Evolutionary conservation across 2,888 invertebrate species (phyloP), one percentile per base, ranked within the genome.

Genomic region (Diplolepis rosae): DNA sequence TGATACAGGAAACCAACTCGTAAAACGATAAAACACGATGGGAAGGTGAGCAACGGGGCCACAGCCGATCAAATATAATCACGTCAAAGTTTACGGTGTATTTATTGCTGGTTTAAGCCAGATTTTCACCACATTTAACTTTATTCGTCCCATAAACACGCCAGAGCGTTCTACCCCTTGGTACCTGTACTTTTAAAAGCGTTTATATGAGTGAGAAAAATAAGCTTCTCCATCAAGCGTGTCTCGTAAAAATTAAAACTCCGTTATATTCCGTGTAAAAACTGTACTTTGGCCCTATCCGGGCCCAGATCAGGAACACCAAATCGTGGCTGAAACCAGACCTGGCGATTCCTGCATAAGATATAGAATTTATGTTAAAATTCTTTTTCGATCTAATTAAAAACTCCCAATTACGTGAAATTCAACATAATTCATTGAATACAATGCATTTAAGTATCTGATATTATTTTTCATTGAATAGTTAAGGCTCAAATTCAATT

Each of bases 51-150:
- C 35, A 61, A 61, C 35, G 69, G 52, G 56, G 24, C 61, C 66
- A 52, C 48, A 69, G 42, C 50, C 73, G 71, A 77, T 76, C 73
- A 65, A 70, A 72, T 79, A 73, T 80, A 79, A 81, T 80, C 74
- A 76, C 68, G 76, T 75, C 73, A 70, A 68, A 72, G 54, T 79
- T 79, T 76, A 76, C 71, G 73, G 54, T 27, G 52, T 77, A 79
- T 81, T 82, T 80, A 77, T 80, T 78, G 71, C 70, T 72, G 69
- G 70, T 66, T 73, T 66, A 48, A 74, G 71, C 72, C 70, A 72
- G 77, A 76, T 80, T 80, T 77, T 80, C 77, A 76, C 76, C 76
- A 77, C 78, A 79, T 80, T 79, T 77, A 77, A 80, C 78, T 80
- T 80, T 77, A 77, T 69, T 75, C 69, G 70, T 72, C 50, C 45